A percentile compares a stretch with the other conserved stretches of the same genome.
Conservation (phyloP, 1,140 invertebrate genomes). For the Caenorhabditis latens region DNA sequence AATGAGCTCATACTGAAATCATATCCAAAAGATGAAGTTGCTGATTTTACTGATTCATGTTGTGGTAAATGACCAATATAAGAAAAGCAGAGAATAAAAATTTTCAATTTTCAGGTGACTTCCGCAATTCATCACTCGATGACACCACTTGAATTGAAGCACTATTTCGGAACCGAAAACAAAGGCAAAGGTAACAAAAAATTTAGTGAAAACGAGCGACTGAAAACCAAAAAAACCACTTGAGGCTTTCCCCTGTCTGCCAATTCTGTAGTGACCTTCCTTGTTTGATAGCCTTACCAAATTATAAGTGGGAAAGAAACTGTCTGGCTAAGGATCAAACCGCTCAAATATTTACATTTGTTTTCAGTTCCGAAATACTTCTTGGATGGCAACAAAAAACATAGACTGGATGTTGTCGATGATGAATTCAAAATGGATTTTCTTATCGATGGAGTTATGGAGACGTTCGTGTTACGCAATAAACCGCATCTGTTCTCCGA, state of each 20-base stretch:
- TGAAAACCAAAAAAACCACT: not conserved
- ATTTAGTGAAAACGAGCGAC: not conserved
- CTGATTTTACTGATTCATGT: not conserved
- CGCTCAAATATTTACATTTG: not conserved
- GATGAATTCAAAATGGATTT: slow-evolving; percentile 51
- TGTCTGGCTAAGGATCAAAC: not conserved
- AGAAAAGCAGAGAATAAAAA: not conserved
- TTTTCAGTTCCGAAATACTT: slow-evolving; percentile 58
- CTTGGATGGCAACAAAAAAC: slow-evolving; percentile 47
- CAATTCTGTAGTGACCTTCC: slow-evolving; percentile 38
- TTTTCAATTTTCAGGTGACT: not conserved
- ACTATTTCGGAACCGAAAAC: slow-evolving; percentile 64
- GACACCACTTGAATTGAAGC: slow-evolving; percentile 62
- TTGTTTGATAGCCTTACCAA: slow-evolving; percentile 31
- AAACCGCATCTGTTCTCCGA: slow-evolving; percentile 53
- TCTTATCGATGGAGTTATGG: slow-evolving; percentile 35
- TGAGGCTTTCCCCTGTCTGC: slow-evolving; percentile 46
- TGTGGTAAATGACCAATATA: slow-evolving; percentile 9
- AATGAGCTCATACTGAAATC: not conserved
- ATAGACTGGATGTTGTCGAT: not conserved
- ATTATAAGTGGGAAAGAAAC: not conserved
- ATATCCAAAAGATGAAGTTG: not conserved
- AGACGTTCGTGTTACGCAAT: slow-evolving; percentile 46
- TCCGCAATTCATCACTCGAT: slow-evolving; percentile 57
- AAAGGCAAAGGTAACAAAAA: slow-evolving; percentile 63